Evolutionary conservation across 1,140 invertebrate species (phyloP).

Genomic region (Bombus ignitus): DNA sequence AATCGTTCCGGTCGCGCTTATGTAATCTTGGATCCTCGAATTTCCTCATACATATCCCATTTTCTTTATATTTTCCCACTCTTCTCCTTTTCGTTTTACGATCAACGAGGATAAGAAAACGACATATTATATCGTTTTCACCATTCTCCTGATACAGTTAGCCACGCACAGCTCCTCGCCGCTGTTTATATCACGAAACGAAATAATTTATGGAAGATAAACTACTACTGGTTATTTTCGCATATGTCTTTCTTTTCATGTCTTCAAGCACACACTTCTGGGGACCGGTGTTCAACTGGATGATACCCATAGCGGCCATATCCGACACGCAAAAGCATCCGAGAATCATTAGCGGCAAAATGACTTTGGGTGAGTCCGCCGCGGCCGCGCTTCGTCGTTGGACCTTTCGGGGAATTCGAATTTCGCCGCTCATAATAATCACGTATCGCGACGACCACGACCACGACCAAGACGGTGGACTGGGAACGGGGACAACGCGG

Average conservation of each 20-base stretch:
- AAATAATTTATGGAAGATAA: constrained; percentile 50
- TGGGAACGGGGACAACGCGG: not conserved
- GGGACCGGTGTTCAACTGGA: constrained; percentile 98
- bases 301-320: constrained; percentile 96
- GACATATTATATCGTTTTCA: not conserved
- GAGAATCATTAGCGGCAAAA: constrained; percentile 97
- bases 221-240: constrained; percentile 27
- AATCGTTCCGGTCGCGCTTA: constrained; percentile 14
- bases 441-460: constrained; percentile 40
- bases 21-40: constrained; percentile 38
- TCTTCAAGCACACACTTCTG: constrained; percentile 93
- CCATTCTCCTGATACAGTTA: not conserved
- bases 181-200: not conserved
- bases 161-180: not conserved
- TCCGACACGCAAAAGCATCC: constrained; percentile 96
- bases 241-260: not conserved
- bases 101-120: not conserved
- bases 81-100: not conserved
- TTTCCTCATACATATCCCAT: constrained; percentile 20
- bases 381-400: constrained; percentile 14
- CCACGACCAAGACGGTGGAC: constrained; percentile 8
- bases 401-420: constrained; percentile 60
- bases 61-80: not conserved
- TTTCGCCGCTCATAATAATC: constrained; percentile 61
- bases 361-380: constrained; percentile 93